These are phyloP conservation scores for Liopterus haemorrhoidalis DNA, from an alignment of 2,888 invertebrate genomes.

Conservation along the genomic window DNA sequence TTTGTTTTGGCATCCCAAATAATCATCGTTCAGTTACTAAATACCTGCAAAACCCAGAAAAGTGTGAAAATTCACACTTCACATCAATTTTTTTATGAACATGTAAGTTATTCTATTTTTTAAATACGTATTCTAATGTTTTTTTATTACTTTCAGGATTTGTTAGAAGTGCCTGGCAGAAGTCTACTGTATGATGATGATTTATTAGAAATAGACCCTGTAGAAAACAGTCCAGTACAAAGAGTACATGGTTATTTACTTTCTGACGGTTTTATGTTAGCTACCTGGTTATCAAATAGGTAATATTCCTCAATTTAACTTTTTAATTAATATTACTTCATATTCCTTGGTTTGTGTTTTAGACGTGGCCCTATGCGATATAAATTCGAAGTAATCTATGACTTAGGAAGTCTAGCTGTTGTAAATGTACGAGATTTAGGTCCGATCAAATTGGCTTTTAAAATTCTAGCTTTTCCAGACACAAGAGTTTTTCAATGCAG, in stretches of 20 bases:
- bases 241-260: constrained; percentile 88
- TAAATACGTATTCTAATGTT: constrained; percentile 1
- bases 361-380: constrained; percentile 72
- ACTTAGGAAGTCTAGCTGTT: constrained; percentile 83
- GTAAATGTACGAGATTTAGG: constrained; percentile 90
- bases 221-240: constrained; percentile 79
- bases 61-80: no score
- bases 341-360: constrained; percentile 23
- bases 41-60: no score
- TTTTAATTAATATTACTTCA: constrained; percentile 8
- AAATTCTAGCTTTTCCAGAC: constrained; percentile 89
- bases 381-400: constrained; percentile 76
- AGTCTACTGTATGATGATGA: constrained; percentile 87
- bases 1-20: no score
- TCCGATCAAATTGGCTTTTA: constrained; percentile 86
- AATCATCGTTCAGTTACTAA: no score
- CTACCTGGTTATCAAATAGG: constrained; percentile 53
- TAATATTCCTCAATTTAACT: neutral
- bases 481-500: constrained; percentile 88
- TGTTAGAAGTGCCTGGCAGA: constrained; percentile 70
- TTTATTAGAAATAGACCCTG: constrained; percentile 79
- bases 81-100: no score
- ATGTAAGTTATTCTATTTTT: constrained; percentile 1
- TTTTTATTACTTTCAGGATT: constrained; percentile 47
- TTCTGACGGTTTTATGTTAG: constrained; percentile 86